Evolutionary conservation across 2,888 invertebrate species (phyloP).

Genomic region (Merodon equestris): DNA sequence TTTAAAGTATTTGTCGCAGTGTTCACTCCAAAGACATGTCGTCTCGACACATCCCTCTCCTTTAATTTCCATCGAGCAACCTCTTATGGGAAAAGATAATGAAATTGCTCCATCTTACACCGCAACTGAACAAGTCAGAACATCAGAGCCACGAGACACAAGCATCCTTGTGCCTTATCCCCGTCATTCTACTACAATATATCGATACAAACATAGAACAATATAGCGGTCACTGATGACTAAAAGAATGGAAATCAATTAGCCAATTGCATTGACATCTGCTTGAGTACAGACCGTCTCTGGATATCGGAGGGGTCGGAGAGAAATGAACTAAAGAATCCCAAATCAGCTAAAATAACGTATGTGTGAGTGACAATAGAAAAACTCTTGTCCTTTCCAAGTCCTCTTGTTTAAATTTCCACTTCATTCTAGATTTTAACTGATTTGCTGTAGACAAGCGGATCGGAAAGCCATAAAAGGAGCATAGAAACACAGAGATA

Average conservation of each 20-base stretch:
- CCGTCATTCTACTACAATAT: conserved; percentile 71
- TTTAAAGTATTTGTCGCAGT: conserved; percentile 15
- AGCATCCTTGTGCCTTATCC: conserved; percentile 54
- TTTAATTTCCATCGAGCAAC: not conserved
- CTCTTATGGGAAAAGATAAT: conserved; percentile 46
- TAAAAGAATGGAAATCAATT: conserved; percentile 76
- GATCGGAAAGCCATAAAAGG: not conserved
- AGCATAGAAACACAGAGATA: too few species aligned
- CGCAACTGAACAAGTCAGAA: conserved; percentile 13
- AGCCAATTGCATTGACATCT: conserved; percentile 75
- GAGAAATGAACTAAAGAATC: not conserved
- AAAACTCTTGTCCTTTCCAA: conserved; percentile 27
- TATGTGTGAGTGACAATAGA: conserved; percentile 39
- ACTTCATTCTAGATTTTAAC: conserved; percentile 60
- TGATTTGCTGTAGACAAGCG: conserved; percentile 49
- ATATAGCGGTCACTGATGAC: conserved; percentile 69
- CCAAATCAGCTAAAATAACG: conserved; percentile 22
- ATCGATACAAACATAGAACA: conserved; percentile 49
- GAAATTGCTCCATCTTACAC: conserved; percentile 33
- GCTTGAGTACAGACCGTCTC: conserved; percentile 9
- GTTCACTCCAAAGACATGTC: conserved; percentile 17
- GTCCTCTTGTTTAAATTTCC: conserved; percentile 54
- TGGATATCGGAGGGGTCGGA: not conserved
- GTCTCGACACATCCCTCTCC: conserved; percentile 12
- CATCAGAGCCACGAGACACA: conserved; percentile 3